Percentiles rank a stretch among this genome's conserved stretches.
Conservation (phyloP, 2,888 invertebrate genomes). For the Gortyna flavago region DNA sequence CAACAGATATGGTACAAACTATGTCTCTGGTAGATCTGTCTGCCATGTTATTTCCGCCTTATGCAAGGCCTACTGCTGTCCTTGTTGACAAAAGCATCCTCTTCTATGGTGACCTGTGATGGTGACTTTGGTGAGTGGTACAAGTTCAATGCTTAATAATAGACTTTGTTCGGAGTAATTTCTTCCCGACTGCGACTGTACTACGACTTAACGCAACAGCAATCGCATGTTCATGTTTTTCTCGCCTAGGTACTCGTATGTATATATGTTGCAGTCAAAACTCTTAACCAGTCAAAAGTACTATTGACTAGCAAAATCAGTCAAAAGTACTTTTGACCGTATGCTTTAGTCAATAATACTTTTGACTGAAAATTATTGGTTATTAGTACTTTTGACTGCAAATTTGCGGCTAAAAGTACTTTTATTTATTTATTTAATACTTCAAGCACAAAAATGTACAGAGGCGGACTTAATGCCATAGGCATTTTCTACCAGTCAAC, state of each 20-base stretch:
- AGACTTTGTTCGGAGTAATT: background rate
- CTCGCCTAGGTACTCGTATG: background rate
- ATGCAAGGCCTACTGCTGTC: background rate
- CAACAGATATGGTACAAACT: background rate
- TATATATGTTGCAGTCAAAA: no score
- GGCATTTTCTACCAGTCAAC: no score
- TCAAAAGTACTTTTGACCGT: no score
- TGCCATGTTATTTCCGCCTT: background rate
- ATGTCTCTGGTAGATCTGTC: conserved; percentile 4
- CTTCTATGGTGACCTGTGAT: background rate
- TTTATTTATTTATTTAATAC: no score
- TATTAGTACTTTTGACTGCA: no score
- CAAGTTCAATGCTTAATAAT: background rate
- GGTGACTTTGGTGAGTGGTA: background rate
- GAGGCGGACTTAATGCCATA: no score
- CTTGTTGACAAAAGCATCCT: background rate
- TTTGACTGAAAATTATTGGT: no score
- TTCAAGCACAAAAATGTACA: no score
- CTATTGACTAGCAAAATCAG: no score
- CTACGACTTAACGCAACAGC: background rate
- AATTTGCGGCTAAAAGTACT: no score
- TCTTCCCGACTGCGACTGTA: background rate
- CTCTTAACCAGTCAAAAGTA: no score
- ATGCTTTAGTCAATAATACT: no score
- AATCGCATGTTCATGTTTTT: background rate